Evolutionary conservation across 2,113 vertebrate species (phyloP), one percentile per base, ranked within the genome.

Genomic region (Brachionichthys hirsutus): DNA sequence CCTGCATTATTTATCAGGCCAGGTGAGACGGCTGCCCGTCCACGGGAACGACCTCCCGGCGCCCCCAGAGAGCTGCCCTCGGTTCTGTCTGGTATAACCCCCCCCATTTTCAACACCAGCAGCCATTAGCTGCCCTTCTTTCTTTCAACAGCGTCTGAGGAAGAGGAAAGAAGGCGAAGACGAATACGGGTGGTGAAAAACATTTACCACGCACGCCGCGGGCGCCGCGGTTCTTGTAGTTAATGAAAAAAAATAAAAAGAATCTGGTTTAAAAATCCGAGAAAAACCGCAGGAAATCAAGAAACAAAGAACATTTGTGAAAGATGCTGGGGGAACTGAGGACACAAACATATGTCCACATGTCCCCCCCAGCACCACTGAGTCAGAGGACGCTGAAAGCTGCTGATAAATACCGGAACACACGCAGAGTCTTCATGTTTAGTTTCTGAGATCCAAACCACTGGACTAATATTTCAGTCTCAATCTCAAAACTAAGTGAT

Each of bases 1-100:
- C 79, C 67, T 84, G 75, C 74, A 82, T 85, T 84, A 86, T 86
- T 84, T 73, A 84, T 84, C 67, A 74, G 49, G 45, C 13, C 0
- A 17, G 54, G 53, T 49, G 59, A 78, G 67, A 73, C 57, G 54
- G 55, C 67, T 49, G 63, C 41, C 64, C 24, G 51, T 54, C 56
- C 24, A 50, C 45, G 30, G 62, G 64, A 71, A 64, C 35, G 11
- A 7, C 51, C 20, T 30, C 61, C 20, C 41, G 3, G 20, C 9
- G 35, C 66, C 67, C 58, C 58, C 17, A 22, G 67, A 81, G 75
- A 75, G 36, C 49, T 72, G 59, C 19, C 44, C 60, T 20, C 35
- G 50, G 47, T 63, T 30, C n/a, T 57, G 46, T 65, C 43, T 12
- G 43, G 44, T 19, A 57, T 57, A 20, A 52, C 64, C 38, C 11